These are phyloP conservation scores for Sinocyclocheilus anophthalmus DNA, from an alignment of 2,113 vertebrate genomes.

Conservation along the genomic window DNA sequence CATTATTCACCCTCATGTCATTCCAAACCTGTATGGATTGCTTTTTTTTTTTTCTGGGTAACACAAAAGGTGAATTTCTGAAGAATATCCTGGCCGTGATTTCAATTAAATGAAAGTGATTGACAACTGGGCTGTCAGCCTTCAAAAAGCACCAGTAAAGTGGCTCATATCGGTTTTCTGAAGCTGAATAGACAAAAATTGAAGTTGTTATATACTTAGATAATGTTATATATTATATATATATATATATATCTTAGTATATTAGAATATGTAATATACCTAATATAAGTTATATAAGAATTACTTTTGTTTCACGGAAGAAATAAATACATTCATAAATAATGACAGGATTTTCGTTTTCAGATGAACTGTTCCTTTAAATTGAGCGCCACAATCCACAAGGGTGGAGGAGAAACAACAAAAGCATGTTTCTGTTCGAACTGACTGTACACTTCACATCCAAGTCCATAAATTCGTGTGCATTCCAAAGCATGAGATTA, in stretches of 20 bases:
- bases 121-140: not conserved
- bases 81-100: not conserved
- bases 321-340: not conserved
- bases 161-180: not conserved
- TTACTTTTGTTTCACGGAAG: too few species aligned
- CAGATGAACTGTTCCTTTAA: not conserved
- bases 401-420: not conserved
- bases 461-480: not conserved
- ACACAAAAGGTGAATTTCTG: not conserved
- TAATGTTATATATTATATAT: too few species aligned
- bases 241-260: too few species aligned
- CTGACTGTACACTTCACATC: constrained; percentile 14
- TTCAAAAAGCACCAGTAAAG: not conserved
- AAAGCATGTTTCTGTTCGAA: constrained; percentile 1
- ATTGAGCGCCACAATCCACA: not conserved
- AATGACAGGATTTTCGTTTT: not conserved
- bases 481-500: constrained; percentile 25
- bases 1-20: too few species aligned
- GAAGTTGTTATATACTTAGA: too few species aligned
- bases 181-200: not conserved
- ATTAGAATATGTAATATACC: too few species aligned
- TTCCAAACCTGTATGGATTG: not conserved
- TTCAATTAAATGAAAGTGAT: not conserved
- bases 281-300: too few species aligned
- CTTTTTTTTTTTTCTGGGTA: not conserved